Evolutionary conservation across 2,113 vertebrate species (phyloP).

Genomic region (Labeo catla): DNA sequence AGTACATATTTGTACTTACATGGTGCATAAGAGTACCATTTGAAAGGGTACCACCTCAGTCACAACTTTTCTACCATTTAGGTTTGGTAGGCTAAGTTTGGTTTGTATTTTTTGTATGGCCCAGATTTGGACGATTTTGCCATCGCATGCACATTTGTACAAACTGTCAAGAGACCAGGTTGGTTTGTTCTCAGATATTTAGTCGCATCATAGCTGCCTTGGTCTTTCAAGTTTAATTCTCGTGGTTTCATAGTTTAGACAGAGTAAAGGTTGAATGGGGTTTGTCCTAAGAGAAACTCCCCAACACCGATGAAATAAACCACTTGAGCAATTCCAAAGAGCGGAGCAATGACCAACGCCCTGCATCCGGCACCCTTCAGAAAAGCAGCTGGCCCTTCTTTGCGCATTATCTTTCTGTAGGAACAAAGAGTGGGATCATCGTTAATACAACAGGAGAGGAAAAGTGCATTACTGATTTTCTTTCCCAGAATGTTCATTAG

Average conservation of each 20-base stretch:
- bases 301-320: conserved; percentile 82
- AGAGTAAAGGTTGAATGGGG: conserved; percentile 72
- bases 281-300: conserved; percentile 78
- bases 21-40: not conserved
- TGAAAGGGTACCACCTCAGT: not conserved
- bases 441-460: not conserved
- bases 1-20: not conserved
- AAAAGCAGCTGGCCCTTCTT: conserved; percentile 80
- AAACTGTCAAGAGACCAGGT: not conserved
- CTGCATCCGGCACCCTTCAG: conserved; percentile 81
- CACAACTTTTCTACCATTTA: too few relatives aligned
- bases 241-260: conserved; percentile 58
- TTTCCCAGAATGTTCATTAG: not conserved
- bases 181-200: conserved; percentile 6
- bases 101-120: too few relatives aligned
- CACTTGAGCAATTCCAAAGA: conserved; percentile 85
- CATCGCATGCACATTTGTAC: not conserved
- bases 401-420: conserved; percentile 78
- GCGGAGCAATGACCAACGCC: conserved; percentile 81
- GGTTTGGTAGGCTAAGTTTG: too few relatives aligned
- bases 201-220: conserved; percentile 56
- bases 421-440: not conserved
- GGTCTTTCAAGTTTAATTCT: conserved; percentile 36
- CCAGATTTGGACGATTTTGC: not conserved
- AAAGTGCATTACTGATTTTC: not conserved